phyloP scores from a whole-genome alignment of 2,113 vertebrate species.

The Rhabdornis inornatus region DNA sequence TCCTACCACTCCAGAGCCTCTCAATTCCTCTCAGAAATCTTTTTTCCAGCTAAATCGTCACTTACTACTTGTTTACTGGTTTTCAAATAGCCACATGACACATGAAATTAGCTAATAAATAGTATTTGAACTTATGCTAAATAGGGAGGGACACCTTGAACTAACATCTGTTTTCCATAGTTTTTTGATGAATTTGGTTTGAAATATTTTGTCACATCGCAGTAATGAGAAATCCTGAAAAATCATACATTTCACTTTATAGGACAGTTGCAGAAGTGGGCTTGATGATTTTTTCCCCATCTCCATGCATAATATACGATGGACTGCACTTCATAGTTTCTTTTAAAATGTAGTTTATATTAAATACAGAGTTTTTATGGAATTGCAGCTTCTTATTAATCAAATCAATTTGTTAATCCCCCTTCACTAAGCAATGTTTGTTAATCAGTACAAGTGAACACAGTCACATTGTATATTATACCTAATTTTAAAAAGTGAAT shows the following conservation, averaged over 20 bases:
- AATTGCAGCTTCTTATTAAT: background rate
- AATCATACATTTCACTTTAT: background rate
- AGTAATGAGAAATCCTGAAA: background rate
- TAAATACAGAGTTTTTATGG: background rate
- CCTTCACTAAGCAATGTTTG: background rate
- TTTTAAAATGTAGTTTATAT: too few relatives aligned
- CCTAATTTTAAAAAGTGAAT: background rate
- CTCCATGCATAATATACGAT: background rate
- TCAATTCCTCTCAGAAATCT: background rate
- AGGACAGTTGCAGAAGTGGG: background rate
- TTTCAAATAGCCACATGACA: background rate
- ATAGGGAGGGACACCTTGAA: background rate
- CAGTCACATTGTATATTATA: fast-evolving
- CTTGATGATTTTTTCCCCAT: background rate
- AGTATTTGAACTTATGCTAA: background rate
- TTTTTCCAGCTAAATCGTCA: background rate
- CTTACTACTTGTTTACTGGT: background rate
- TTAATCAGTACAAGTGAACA: background rate
- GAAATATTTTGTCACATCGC: background rate
- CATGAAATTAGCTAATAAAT: background rate
- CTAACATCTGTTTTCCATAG: background rate
- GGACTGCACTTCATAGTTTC: background rate
- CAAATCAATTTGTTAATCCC: background rate
- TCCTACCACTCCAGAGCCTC: fast-evolving
- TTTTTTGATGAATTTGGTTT: background rate